Base-by-base conservation (phyloP, 1,140 invertebrate genomes). In the Gryon sp. region DNA sequence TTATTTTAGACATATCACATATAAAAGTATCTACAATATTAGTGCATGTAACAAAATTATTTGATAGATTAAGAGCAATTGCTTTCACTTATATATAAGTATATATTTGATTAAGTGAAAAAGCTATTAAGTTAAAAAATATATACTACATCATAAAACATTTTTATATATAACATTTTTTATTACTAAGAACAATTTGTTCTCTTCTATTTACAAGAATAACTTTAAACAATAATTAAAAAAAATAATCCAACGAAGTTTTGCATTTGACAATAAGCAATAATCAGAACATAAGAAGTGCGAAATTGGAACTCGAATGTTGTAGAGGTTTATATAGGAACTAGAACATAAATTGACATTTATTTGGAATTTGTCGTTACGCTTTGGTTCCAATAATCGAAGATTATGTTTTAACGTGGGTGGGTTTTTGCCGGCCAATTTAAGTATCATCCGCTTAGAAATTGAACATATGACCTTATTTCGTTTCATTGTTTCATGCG, bases 391-490 rank as follows among this genome's bases (percentile, higher is more conserved):
- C 52, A 63, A 46, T 41, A 63, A 22, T 52, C 28, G 28, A 46
- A 63, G 32, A 62, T 30, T 57, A 72, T 36, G 26, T 52, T 77
- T 68, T 60, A 40, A 66, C 53, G 68, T 77, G 41, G 75, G 68
- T 73, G 63, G n/a, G 68, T 78, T 78, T 70, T 52, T 40, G 43
- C 36, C 30, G 34, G 28, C 28, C 66, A 66, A 68, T 65, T 77
- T 77, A 72, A 77, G 62, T 69, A 53, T 52, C 74, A 63, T 77
- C 75, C 68, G 57, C 68, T 78, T 73, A 63, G 68, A 73, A 78
- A 78, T 73, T 66, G 62, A 78, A 60, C 68, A 72, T 77, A 77
- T 77, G 74, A 66, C 70, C 76, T 80, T 78, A 65, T 78, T 80
- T 78, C 68, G 59, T 75, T 75, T 75, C 78, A 80, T 80, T 78